These are phyloP conservation scores for Drosophila fulvimacula DNA, from an alignment of 2,888 invertebrate species.

Conservation along the genomic window DNA sequence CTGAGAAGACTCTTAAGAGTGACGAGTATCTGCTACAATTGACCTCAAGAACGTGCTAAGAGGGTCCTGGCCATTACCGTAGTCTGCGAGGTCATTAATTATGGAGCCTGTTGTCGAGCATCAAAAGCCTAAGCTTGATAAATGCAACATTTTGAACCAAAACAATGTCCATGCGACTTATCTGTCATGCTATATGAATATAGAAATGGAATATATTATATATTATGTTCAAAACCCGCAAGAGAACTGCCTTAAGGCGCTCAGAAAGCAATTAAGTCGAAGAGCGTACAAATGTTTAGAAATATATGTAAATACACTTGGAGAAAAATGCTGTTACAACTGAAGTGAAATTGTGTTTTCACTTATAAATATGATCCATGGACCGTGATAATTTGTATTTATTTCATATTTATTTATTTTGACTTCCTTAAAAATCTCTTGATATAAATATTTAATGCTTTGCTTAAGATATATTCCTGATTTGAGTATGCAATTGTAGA, in stretches of 20 bases:
- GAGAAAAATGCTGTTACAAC: background rate
- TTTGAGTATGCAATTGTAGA: background rate
- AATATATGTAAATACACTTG: slow-evolving; percentile 1
- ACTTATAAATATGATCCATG: too few species aligned
- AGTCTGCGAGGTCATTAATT: slow-evolving; percentile 53
- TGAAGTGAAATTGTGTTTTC: too few species aligned
- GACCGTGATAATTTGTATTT: too few species aligned
- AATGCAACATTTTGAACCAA: slow-evolving; percentile 57
- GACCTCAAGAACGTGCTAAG: slow-evolving; percentile 18
- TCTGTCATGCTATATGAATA: background rate
- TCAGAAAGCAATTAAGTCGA: slow-evolving; percentile 60
- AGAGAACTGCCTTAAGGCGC: slow-evolving; percentile 8
- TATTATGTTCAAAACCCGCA: slow-evolving; percentile 12
- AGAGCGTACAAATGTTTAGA: background rate
- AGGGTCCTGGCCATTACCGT: slow-evolving; percentile 32
- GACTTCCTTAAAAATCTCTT: background rate
- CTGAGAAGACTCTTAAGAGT: background rate
- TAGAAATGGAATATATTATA: slow-evolving; percentile 13
- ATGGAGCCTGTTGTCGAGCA: slow-evolving; percentile 38
- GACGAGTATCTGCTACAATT: slow-evolving; percentile 5
- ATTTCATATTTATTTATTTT: too few species aligned
- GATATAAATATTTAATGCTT: background rate
- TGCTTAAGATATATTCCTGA: background rate
- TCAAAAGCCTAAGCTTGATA: slow-evolving; percentile 59
- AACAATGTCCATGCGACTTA: slow-evolving; percentile 18